These are phyloP conservation scores for Furcifer pardalis DNA, from an alignment of 2,797 vertebrate genomes.

Conservation along the genomic window DNA sequence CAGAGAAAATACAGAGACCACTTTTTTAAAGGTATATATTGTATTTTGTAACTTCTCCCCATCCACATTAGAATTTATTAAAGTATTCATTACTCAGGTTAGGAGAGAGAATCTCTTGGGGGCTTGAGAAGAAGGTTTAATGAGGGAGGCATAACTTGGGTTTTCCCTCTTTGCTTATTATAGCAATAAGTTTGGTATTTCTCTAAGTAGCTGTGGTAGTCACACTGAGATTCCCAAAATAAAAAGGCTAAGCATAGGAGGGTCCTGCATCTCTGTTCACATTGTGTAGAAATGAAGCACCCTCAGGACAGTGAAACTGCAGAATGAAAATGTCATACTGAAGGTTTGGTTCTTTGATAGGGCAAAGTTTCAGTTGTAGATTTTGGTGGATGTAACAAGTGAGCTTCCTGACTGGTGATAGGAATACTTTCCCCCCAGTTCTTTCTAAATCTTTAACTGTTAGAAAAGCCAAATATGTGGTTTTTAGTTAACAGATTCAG, in stretches of 20 bases:
- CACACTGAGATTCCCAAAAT: neutral
- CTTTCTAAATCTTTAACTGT: neutral
- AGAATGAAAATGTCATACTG: neutral
- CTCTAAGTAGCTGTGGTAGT: neutral
- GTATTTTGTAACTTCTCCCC: neutral
- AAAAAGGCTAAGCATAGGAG: too few relatives aligned
- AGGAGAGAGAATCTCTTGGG: neutral
- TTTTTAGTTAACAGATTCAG: slow-evolving; percentile 33
- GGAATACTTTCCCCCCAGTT: neutral
- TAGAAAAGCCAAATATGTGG: slow-evolving; percentile 17
- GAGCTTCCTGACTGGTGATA: neutral
- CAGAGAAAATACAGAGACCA: neutral
- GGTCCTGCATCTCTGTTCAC: too few relatives aligned
- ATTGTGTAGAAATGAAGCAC: too few relatives aligned
- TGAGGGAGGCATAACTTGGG: neutral
- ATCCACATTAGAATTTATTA: too few relatives aligned
- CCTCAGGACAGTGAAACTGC: too few relatives aligned
- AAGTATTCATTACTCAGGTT: neutral
- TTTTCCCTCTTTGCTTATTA: neutral
- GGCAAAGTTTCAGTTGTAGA: neutral
- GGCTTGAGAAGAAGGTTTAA: neutral
- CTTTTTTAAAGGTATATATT: neutral
- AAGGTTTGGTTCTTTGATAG: neutral
- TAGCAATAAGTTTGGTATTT: neutral
- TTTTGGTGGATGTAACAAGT: neutral